Evolutionary conservation across 2,888 invertebrate species (phyloP), one percentile per base, ranked within the genome.

Genomic region (Aelia acuminata): DNA sequence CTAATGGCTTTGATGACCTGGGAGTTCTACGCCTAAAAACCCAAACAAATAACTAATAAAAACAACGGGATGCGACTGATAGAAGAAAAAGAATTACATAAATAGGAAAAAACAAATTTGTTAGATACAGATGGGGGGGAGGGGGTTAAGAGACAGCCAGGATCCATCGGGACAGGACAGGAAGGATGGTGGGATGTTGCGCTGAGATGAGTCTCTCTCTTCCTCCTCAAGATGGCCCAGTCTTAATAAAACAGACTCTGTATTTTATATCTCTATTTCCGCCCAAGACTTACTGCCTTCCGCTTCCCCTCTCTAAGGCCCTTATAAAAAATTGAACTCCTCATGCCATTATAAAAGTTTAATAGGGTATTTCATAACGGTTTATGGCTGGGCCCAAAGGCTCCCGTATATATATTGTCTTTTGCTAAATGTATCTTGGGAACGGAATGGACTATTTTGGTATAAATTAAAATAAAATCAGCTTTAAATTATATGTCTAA

Each of bases 241-340:
- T 70, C 31, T 70, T 70, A 70, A 70, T 70, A 70, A 70, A 70
- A 70, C 63, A 70, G 63, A 1, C 63, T 18, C 63, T 70, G 63
- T 70, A 70, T 70, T 70, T 70, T 70, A 70, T 70, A 70, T 70
- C 63, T 70, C 63, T 70, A 70, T 70, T 70, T 70, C 63, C 63
- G 31, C 18, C 18, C 18, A 70, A 70, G 63, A 70, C 31, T 70
- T 70, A 70, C 35, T 70, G 35, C 63, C 63, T 35, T 18, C 63
- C 26, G 57, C 5, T 57, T 13, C 63, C 63, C 31, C 35, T 70
- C 63, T 70, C 31, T 70, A 35, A 70, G 63, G 18, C 63, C 35
- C 63, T 70, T 70, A 70, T 70, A 70, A 70, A 70, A 70, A 70
- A 70, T 70, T 70, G 63, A 70, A 70, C 63, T 70, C 35, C 63